A percentile compares a stretch with the other conserved stretches of the same genome.
Conservation (phyloP, 2,797 vertebrate species). For the Pseudochromis fuscus region DNA sequence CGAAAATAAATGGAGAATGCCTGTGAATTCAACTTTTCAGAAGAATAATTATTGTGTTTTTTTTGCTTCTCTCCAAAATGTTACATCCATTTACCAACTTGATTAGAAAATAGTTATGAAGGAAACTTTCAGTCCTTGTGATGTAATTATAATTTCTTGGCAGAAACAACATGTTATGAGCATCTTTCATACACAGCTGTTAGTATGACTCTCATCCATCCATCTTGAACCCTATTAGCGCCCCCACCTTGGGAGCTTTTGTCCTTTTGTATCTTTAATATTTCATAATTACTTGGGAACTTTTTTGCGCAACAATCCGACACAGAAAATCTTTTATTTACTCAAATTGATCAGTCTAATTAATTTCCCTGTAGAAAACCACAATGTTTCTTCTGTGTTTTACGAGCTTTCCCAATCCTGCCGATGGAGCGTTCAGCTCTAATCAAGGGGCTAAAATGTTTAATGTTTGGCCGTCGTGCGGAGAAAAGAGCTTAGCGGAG, state of each 20-base stretch:
- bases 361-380: constrained; percentile 24
- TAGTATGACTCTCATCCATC: background rate
- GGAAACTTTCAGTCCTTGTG: too few relatives aligned
- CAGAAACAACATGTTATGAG: background rate
- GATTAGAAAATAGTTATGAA: too few relatives aligned
- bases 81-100: too few relatives aligned
- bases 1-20: too few relatives aligned
- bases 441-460: constrained; percentile 50
- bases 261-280: background rate
- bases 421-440: constrained; percentile 33
- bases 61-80: too few relatives aligned
- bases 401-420: constrained; percentile 24
- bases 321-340: background rate
- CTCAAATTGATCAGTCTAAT: constrained; percentile 29
- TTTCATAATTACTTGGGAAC: constrained; percentile 11
- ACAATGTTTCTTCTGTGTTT: constrained; percentile 28
- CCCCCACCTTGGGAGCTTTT: background rate
- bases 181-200: background rate
- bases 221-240: background rate
- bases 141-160: background rate
- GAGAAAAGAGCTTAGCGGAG: constrained; percentile 38
- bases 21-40: too few relatives aligned
- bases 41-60: too few relatives aligned
- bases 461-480: constrained; percentile 37
- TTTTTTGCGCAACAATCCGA: background rate